phyloP scores from a whole-genome alignment of 2,888 invertebrate genomes.

The Scaptomyza reducta region DNA sequence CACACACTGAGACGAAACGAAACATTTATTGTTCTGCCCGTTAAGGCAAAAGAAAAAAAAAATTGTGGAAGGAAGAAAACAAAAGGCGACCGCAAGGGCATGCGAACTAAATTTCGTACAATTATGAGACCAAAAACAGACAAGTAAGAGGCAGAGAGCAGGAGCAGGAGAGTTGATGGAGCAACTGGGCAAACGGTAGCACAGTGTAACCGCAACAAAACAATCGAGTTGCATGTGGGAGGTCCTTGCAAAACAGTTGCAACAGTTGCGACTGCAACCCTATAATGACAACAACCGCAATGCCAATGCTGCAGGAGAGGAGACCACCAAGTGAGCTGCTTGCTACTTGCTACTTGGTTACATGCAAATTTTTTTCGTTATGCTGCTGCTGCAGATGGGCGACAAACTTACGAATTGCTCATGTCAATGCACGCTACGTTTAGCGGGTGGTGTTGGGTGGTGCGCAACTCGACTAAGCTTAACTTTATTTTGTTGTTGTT shows the following conservation, averaged over 20 bases:
- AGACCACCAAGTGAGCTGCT: conserved; percentile 68
- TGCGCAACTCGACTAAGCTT: conserved; percentile 10
- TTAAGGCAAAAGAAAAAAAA: conserved; percentile 64
- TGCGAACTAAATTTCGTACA: conserved; percentile 82
- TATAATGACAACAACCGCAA: conserved; percentile 75
- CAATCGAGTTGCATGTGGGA: conserved; percentile 75
- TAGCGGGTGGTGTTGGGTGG: conserved; percentile 65
- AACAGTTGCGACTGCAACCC: conserved; percentile 35
- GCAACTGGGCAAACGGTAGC: conserved; percentile 72
- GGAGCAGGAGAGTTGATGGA: conserved; percentile 31
- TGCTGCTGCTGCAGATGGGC: conserved; percentile 65
- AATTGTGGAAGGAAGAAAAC: conserved; percentile 43
- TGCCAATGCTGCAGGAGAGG: conserved; percentile 18
- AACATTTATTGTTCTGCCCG: conserved; percentile 80
- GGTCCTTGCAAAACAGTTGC: conserved; percentile 62
- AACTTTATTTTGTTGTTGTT: neutral
- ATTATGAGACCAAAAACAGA: conserved; percentile 72
- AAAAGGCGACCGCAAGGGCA: conserved; percentile 77
- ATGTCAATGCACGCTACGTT: conserved; percentile 65
- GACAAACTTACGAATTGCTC: conserved; percentile 83
- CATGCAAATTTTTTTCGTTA: conserved; percentile 68
- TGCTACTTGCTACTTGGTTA: conserved; percentile 27
- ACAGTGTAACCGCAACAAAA: conserved; percentile 66
- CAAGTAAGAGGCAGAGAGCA: conserved; percentile 4
- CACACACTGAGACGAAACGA: conserved; percentile 44